Percentiles rank a stretch among this genome's conserved stretches.
phyloP scores from a whole-genome alignment of 2,113 vertebrate genomes.

The Spermophilus dauricus region DNA sequence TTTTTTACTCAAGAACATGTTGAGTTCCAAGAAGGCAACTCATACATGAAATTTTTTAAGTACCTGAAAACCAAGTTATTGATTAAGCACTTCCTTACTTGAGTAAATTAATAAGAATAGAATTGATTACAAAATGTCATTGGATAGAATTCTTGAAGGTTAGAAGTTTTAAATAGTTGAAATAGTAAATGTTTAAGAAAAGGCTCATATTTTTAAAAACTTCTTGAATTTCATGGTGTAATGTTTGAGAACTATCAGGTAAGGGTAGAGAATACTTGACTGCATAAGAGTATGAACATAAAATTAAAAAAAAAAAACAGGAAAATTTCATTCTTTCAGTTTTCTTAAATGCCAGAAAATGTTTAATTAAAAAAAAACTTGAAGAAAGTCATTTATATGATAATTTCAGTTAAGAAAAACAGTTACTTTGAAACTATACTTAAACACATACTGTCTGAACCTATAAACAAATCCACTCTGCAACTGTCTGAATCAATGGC shows the following conservation, averaged over 20 bases:
- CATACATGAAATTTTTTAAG: not conserved
- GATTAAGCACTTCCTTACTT: not conserved
- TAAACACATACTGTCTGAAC: not conserved
- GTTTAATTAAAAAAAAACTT: slow-evolving; percentile 17
- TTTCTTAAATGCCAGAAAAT: not conserved
- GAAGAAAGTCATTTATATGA: slow-evolving; percentile 10
- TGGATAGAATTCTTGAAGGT: not conserved
- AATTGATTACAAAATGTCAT: not conserved
- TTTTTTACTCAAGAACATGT: not conserved
- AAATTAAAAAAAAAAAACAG: not conserved
- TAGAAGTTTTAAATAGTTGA: not conserved
- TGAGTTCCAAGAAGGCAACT: not conserved
- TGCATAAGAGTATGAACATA: not conserved
- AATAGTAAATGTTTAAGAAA: slow-evolving; percentile 30
- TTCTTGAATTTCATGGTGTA: not conserved
- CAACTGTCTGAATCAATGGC: slow-evolving; percentile 59
- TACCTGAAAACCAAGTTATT: not conserved
- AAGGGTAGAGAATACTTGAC: not conserved
- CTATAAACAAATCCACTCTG: slow-evolving; percentile 48
- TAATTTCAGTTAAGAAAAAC: slow-evolving; percentile 43
- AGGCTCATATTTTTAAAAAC: not conserved
- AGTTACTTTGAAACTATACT: not conserved
- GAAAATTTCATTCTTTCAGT: not conserved
- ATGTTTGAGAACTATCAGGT: not conserved
- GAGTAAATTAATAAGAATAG: not conserved